phyloP scores from a whole-genome alignment of 2,113 vertebrate genomes.

The Phylloscopus trochiloides region DNA sequence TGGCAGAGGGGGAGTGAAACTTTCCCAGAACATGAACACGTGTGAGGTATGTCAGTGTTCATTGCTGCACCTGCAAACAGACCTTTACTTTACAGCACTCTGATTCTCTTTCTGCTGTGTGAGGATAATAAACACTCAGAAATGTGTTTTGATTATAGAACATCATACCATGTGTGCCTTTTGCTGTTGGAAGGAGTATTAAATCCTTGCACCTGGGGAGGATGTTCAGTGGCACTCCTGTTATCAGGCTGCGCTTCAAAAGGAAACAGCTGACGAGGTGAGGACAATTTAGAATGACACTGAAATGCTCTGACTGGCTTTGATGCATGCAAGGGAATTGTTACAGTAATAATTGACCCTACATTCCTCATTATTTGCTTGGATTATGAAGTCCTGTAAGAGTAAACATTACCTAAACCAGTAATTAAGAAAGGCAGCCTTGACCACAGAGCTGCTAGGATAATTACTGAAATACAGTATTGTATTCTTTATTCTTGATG shows the following conservation, averaged over 20 bases:
- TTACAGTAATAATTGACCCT: neutral
- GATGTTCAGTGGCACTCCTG: conserved; percentile 89
- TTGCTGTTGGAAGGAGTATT: conserved; percentile 83
- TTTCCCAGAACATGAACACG: conserved; percentile 82
- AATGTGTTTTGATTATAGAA: conserved; percentile 69
- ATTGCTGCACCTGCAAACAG: neutral
- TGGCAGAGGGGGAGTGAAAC: conserved; percentile 88
- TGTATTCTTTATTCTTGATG: neutral
- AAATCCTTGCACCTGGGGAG: conserved; percentile 92
- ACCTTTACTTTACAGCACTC: neutral
- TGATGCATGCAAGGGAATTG: neutral
- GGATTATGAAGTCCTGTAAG: neutral
- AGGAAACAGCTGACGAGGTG: conserved; percentile 88
- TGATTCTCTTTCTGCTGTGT: neutral
- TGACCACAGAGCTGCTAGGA: neutral
- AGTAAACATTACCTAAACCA: neutral
- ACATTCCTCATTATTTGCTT: neutral
- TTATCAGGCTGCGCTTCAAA: conserved; percentile 89
- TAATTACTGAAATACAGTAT: neutral
- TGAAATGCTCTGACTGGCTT: neutral
- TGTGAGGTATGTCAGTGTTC: conserved; percentile 84
- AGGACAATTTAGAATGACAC: conserved; percentile 39
- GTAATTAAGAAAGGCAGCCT: neutral
- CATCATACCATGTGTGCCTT: conserved; percentile 82
- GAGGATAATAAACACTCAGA: neutral